phyloP scores from a whole-genome alignment of 2,113 vertebrate species.

The Urocynchramus pylzowi region DNA sequence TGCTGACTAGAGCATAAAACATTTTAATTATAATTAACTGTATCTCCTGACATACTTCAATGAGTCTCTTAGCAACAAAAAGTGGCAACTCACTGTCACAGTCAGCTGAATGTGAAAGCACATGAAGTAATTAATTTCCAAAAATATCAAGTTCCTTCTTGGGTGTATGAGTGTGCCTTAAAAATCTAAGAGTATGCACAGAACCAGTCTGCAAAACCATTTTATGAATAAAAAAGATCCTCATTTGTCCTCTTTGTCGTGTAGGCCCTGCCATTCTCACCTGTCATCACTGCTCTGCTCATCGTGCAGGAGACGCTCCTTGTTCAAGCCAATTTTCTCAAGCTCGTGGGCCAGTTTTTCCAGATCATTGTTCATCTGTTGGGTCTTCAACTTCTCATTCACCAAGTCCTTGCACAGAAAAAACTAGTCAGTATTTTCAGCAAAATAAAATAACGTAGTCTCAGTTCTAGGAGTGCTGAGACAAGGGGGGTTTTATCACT shows the following conservation, averaged over 20 bases:
- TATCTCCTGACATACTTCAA: neutral
- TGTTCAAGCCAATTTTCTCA: slow-evolving; percentile 97
- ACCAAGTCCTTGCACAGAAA: slow-evolving; percentile 86
- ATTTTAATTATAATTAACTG: neutral
- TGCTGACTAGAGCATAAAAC: neutral
- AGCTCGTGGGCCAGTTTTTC: slow-evolving; percentile 95
- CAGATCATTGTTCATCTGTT: slow-evolving; percentile 95
- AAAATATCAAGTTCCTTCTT: neutral
- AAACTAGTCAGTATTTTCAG: neutral
- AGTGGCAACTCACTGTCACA: neutral
- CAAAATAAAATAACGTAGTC: neutral
- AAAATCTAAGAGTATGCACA: neutral
- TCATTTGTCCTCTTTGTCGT: neutral
- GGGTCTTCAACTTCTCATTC: slow-evolving; percentile 91
- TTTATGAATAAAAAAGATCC: neutral
- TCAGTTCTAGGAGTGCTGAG: neutral
- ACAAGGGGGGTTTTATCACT: neutral
- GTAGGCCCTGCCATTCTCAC: slow-evolving; percentile 63
- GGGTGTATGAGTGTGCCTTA: neutral
- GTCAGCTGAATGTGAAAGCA: neutral
- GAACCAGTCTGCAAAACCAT: neutral
- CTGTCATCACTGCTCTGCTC: slow-evolving; percentile 92
- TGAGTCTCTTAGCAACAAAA: neutral
- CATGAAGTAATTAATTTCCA: neutral
- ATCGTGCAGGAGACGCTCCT: slow-evolving; percentile 90